Percentiles rank a stretch among this genome's conserved stretches.
Conservation (phyloP, 2,797 vertebrate genomes). For the Macroramphosus scolopax region DNA sequence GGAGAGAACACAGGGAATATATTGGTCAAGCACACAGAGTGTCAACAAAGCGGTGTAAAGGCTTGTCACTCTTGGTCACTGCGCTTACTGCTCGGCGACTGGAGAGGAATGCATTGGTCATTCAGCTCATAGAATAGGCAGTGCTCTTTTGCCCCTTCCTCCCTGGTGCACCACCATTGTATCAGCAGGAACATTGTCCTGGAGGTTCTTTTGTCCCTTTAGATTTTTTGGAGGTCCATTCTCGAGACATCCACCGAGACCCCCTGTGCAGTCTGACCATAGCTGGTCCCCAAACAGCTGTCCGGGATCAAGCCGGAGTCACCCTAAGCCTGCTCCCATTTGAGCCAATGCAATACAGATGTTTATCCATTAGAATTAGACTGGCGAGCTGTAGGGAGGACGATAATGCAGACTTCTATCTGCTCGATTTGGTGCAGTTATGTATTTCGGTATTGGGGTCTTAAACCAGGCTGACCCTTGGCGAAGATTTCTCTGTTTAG, state of each 20-base stretch:
- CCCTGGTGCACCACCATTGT: constrained; percentile 68
- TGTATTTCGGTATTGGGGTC: constrained; percentile 55
- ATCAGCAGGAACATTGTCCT: constrained; percentile 71
- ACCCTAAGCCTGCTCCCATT: constrained; percentile 66
- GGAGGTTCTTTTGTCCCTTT: constrained; percentile 71
- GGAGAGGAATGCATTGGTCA: constrained; percentile 74
- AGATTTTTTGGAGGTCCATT: constrained; percentile 71
- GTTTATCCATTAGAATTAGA: constrained; percentile 68
- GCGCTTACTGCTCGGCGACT: constrained; percentile 67
- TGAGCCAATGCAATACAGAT: constrained; percentile 72
- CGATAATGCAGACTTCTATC: constrained; percentile 47
- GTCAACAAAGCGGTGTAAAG: constrained; percentile 70
- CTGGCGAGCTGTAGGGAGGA: constrained; percentile 36
- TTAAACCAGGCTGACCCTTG: constrained; percentile 54
- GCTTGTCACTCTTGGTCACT: constrained; percentile 73
- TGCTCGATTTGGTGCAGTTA: constrained; percentile 36
- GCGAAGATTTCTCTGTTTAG: constrained; percentile 56
- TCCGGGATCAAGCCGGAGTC: constrained; percentile 73
- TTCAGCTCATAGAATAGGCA: constrained; percentile 67
- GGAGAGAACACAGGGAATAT: constrained; percentile 52
- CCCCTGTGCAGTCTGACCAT: constrained; percentile 62
- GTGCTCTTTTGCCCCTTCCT: constrained; percentile 72
- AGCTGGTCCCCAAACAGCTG: constrained; percentile 72
- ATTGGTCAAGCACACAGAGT: constrained; percentile 71
- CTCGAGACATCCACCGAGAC: constrained; percentile 66